These are phyloP conservation scores for Hybos culiciformis DNA, from an alignment of 2,888 invertebrate species.

Conservation along the genomic window DNA sequence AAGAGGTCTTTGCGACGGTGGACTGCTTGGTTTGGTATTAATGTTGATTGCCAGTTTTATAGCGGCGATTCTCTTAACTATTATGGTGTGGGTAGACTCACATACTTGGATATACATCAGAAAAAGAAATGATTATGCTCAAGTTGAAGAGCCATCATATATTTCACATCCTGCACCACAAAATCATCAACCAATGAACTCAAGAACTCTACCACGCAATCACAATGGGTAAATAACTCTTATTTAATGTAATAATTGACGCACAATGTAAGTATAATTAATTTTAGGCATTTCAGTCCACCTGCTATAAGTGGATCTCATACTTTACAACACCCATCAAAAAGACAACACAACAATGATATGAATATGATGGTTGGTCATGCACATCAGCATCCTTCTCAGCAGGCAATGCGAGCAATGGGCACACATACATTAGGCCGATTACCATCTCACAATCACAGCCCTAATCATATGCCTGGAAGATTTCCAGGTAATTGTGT, in stretches of 20 bases:
- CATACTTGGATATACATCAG: conserved; percentile 95
- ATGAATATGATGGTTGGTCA: conserved; percentile 39
- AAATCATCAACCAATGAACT: conserved; percentile 40
- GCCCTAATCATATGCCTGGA: conserved; percentile 41
- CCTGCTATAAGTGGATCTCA: conserved; percentile 36
- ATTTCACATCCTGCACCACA: conserved; percentile 36
- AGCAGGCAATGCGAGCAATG: conserved; percentile 39
- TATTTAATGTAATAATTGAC: not conserved
- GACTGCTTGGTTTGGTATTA: conserved; percentile 66
- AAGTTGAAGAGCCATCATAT: conserved; percentile 66
- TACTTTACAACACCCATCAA: conserved; percentile 35
- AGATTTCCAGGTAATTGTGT: too few species aligned
- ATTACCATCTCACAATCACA: conserved; percentile 46
- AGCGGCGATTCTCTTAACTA: conserved; percentile 79
- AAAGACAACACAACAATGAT: conserved; percentile 30
- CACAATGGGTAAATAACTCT: conserved; percentile 31
- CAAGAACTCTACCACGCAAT: conserved; percentile 37
- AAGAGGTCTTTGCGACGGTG: conserved; percentile 68
- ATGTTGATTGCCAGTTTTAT: conserved; percentile 77
- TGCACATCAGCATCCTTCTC: conserved; percentile 30
- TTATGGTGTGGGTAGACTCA: conserved; percentile 87
- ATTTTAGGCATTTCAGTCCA: conserved; percentile 32
- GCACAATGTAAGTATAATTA: conserved; percentile 3
- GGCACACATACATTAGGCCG: conserved; percentile 55
- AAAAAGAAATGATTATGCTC: conserved; percentile 67